Base-by-base conservation (phyloP, 2,888 invertebrate genomes). In the Eilema depressum region DNA sequence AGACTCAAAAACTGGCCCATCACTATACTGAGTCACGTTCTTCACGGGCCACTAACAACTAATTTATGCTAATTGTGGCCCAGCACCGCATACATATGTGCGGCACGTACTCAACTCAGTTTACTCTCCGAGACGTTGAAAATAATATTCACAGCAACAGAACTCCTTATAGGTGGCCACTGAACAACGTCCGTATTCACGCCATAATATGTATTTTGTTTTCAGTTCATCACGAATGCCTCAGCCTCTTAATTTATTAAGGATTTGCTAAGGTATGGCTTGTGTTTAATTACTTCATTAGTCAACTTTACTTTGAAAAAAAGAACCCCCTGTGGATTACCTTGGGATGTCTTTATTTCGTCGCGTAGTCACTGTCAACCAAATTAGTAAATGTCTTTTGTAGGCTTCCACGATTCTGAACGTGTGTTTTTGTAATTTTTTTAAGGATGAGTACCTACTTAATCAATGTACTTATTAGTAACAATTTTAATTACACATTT, bases 21-120 rank as follows among this genome's bases (percentile, higher is more conserved):
- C 82, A 80, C 82, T 82, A 81, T 17, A 69, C 62, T 92, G 91
- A 92, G 88, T 94, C 94, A 94, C 93, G 92, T 91, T 90, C 89
- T 93, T 93, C 94, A 94, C 92, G 94, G 92, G 89, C 90, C 91
- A 91, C 91, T 91, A 89, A 91, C 86, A 88, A 93, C 91, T 95
- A 93, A 95, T 94, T 91, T 93, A 95, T 95, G 95, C 85, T 91
- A 93, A 94, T 94, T 88, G 83, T 77, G 85, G 82, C 83, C 81
- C 86, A 83, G 86, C 88, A 84, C 84, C 81, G 84, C 85, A 89
- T 92, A 89, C 89, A 87, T 92, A 93, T 92, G 91, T 86, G 85
- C 79, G 85, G 87, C 92, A 94, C 93, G 93, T 93, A 88, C 85
- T 84, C 84, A 87, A 83, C 85, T 84, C 82, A 86, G 90, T 91